These are phyloP conservation scores for Germaria angustata DNA, from an alignment of 2,888 invertebrate genomes.

Conservation along the genomic window DNA sequence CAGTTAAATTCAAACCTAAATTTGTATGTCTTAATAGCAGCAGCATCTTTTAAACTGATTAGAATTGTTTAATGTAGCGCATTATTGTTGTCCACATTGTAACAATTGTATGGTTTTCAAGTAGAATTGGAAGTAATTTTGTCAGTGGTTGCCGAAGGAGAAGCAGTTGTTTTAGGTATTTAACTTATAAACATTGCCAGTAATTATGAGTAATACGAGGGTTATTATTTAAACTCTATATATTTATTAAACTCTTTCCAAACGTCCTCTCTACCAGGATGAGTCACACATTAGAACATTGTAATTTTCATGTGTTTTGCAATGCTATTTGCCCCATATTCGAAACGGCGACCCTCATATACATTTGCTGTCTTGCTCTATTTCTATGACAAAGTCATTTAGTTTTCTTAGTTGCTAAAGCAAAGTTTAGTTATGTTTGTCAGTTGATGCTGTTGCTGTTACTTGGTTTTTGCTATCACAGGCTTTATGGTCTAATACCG, in stretches of 20 bases:
- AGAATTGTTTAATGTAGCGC: conserved; percentile 53
- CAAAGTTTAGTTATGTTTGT: conserved; percentile 16
- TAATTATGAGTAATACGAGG: not conserved
- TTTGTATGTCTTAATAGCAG: not conserved
- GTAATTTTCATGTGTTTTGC: too few species aligned
- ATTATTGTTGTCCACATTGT: conserved; percentile 42
- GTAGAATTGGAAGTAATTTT: not conserved
- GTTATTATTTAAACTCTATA: not conserved
- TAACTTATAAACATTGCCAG: conserved; percentile 3
- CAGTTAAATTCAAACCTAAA: not conserved
- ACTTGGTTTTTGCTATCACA: not conserved
- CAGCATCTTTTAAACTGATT: conserved; percentile 47
- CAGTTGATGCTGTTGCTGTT: not conserved
- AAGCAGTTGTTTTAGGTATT: not conserved
- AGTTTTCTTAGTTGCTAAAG: not conserved
- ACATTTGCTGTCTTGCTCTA: not conserved
- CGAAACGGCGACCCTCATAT: not conserved
- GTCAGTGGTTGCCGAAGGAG: not conserved
- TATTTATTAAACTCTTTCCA: not conserved
- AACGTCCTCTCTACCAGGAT: too few species aligned
- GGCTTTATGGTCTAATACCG: conserved; percentile 44
- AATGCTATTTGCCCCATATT: too few species aligned
- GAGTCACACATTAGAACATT: too few species aligned
- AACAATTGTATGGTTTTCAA: conserved; percentile 12
- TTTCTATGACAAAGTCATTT: not conserved